phyloP scores from a whole-genome alignment of 2,888 invertebrate genomes.

The Orthosia gothica region DNA sequence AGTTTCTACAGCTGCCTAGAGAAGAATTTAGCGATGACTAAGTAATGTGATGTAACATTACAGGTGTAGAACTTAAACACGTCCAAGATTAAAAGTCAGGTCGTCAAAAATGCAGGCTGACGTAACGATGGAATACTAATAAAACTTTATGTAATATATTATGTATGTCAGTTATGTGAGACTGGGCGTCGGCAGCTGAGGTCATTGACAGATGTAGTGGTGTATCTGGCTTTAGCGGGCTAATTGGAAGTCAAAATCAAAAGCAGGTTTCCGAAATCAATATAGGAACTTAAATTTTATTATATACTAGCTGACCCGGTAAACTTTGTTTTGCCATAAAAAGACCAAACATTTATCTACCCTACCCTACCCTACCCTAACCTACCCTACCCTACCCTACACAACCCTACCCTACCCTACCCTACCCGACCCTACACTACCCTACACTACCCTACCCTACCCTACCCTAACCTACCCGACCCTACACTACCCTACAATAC shows the following conservation, averaged over 20 bases:
- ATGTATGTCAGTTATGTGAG: slow-evolving; percentile 49
- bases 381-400: no score
- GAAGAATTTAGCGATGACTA: slow-evolving; percentile 43
- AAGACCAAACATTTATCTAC: no score
- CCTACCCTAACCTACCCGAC: no score
- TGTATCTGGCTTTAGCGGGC: slow-evolving; percentile 3
- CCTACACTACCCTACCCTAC: no score
- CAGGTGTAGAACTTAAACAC: slow-evolving; percentile 9
- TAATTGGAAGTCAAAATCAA: not conserved
- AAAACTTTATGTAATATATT: slow-evolving; percentile 56
- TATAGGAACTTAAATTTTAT: no score
- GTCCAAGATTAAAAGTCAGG: slow-evolving; percentile 4
- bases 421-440: no score
- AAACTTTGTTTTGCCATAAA: no score
- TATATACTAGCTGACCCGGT: no score
- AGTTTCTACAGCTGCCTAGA: slow-evolving; percentile 7
- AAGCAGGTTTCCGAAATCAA: not conserved
- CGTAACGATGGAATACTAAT: slow-evolving; percentile 39
- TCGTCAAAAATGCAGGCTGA: slow-evolving; percentile 40
- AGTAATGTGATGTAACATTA: slow-evolving; percentile 40
- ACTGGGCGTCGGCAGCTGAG: slow-evolving; percentile 38
- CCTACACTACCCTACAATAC: no score
- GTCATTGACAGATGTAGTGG: slow-evolving; percentile 47
- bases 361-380: no score
- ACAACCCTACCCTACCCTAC: no score